Conservation (phyloP, 2,888 invertebrate species). For the Drosophila infuscata region DNA sequence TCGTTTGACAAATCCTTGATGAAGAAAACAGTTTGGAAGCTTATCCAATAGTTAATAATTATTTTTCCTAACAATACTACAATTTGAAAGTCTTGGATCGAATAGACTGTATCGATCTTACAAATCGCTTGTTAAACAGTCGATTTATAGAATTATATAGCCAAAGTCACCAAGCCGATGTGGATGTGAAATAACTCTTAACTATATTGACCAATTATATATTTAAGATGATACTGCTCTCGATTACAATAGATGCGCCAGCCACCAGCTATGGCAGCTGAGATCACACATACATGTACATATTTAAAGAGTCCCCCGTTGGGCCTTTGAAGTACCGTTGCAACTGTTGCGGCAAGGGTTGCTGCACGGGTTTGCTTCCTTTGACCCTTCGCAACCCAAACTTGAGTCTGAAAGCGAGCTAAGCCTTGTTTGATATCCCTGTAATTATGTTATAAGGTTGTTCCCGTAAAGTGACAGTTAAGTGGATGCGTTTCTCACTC, state of each 20-base stretch:
- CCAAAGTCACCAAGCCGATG: neutral
- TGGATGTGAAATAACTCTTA: too few species aligned
- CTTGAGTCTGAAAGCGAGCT: constrained; percentile 27
- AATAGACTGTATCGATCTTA: neutral
- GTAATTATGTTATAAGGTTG: constrained; percentile 80
- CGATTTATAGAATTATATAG: neutral
- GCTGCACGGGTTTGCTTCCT: constrained; percentile 10
- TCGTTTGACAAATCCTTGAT: neutral
- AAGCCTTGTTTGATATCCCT: constrained; percentile 75
- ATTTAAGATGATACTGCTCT: neutral
- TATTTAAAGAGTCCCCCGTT: neutral
- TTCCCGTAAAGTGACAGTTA: constrained; percentile 72
- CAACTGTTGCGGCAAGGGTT: constrained; percentile 29
- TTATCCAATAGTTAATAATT: too few species aligned
- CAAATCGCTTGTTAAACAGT: neutral
- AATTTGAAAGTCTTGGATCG: neutral
- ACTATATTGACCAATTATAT: neutral
- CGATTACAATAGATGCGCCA: neutral
- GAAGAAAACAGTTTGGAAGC: neutral
- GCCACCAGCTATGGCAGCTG: neutral
- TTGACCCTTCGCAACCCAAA: constrained; percentile 42
- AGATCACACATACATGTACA: constrained; percentile 1
- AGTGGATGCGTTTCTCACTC: constrained; percentile 48
- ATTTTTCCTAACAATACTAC: neutral
- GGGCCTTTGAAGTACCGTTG: constrained; percentile 14